Evolutionary conservation across 2,888 invertebrate genomes (phyloP).

Genomic region (Pachydiplax longipennis): DNA sequence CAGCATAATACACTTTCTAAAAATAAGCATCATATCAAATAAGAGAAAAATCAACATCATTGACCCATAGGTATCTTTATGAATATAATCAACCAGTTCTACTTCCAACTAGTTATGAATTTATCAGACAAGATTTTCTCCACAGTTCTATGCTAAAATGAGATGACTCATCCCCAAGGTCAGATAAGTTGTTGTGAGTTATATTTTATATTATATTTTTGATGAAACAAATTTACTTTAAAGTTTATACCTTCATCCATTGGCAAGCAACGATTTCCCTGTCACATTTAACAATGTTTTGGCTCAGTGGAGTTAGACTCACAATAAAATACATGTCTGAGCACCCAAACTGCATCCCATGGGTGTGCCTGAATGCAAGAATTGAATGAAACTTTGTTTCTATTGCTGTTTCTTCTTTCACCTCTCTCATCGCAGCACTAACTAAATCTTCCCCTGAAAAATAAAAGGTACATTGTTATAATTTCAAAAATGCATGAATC

Average conservation of each 20-base stretch:
- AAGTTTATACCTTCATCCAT: constrained; percentile 78
- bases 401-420: constrained; percentile 89
- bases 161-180: too few species aligned
- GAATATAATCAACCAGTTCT: too few species aligned
- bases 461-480: background rate
- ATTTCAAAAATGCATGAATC: background rate
- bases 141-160: too few species aligned
- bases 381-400: constrained; percentile 77
- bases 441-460: constrained; percentile 79
- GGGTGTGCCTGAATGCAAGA: constrained; percentile 79
- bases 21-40: too few species aligned
- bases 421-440: constrained; percentile 84
- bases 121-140: too few species aligned
- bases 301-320: constrained; percentile 70
- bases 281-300: constrained; percentile 72
- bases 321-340: constrained; percentile 88
- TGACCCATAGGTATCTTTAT: too few species aligned
- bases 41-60: too few species aligned
- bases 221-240: background rate
- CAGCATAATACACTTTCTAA: too few species aligned
- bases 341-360: constrained; percentile 78
- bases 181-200: too few species aligned
- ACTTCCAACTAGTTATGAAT: too few species aligned
- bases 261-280: constrained; percentile 78
- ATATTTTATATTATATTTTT: background rate